phyloP scores from a whole-genome alignment of 2,113 vertebrate species.

The Coturnix japonica region DNA sequence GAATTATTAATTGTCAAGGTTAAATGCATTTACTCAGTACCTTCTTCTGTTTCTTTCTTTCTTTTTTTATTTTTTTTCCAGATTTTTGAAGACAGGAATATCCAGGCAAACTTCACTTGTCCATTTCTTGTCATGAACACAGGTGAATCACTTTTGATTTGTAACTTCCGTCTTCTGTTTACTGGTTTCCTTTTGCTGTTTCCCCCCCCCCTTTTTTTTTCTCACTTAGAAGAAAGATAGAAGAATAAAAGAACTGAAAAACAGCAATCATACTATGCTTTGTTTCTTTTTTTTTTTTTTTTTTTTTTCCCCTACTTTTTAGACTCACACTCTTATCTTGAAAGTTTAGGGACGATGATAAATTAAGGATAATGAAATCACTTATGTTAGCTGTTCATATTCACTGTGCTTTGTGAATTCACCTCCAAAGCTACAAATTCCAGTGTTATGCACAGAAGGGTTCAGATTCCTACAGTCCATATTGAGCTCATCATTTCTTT shows the following conservation, averaged over 20 bases:
- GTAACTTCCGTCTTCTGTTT: not conserved
- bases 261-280: not conserved
- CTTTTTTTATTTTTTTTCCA: not conserved
- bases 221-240: not conserved
- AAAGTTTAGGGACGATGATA: not conserved
- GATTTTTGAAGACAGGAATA: not conserved
- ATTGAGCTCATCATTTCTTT: slow-evolving; percentile 53
- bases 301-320: not conserved
- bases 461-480: slow-evolving; percentile 55
- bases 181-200: not conserved
- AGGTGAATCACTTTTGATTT: not conserved
- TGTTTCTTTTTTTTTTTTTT: not conserved
- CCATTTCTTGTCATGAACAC: not conserved
- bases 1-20: not conserved
- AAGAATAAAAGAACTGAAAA: not conserved
- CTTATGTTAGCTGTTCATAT: not conserved
- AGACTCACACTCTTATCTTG: not conserved
- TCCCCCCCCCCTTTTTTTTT: not conserved
- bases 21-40: not conserved
- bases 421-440: slow-evolving; percentile 29
- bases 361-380: not conserved
- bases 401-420: not conserved
- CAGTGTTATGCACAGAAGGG: slow-evolving; percentile 41
- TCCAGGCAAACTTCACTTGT: not conserved
- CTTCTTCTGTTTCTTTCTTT: accelerated